These are phyloP conservation scores for Amblyjoppa proteus DNA, from an alignment of 2,888 invertebrate genomes.

Conservation along the genomic window DNA sequence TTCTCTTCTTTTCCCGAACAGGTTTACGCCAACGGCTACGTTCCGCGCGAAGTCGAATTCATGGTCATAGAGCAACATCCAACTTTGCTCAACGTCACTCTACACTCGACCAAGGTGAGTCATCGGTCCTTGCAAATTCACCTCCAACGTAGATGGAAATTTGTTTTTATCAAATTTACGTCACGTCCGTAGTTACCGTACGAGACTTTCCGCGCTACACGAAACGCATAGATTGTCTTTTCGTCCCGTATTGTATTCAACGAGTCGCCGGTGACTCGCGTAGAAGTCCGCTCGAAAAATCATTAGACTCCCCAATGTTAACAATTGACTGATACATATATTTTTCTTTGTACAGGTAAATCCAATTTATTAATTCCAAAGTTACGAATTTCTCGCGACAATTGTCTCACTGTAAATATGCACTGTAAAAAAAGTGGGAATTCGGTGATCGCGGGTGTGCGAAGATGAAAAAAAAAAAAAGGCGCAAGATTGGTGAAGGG, in stretches of 20 bases:
- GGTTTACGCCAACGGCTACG: constrained; percentile 94
- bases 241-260: background rate
- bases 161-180: background rate
- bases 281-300: background rate
- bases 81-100: constrained; percentile 93
- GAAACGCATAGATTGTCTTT: background rate
- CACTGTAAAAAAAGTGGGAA: background rate
- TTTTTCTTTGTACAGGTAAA: background rate
- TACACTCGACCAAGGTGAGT: constrained; percentile 92
- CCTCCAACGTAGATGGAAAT: background rate
- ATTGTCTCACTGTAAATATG: constrained; percentile 1
- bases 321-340: background rate
- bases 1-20: constrained; percentile 79
- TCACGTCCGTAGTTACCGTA: background rate
- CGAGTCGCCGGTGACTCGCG: background rate
- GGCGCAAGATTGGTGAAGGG: constrained; percentile 58
- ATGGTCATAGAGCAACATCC: constrained; percentile 95
- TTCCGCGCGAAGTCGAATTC: constrained; percentile 94
- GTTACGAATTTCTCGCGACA: background rate
- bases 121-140: constrained; percentile 7
- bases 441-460: background rate
- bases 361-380: background rate
- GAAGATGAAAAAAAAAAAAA: background rate
- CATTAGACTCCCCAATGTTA: background rate
- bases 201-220: background rate